phyloP scores from a whole-genome alignment of 2,797 vertebrate genomes.

The Nasua narica region DNA sequence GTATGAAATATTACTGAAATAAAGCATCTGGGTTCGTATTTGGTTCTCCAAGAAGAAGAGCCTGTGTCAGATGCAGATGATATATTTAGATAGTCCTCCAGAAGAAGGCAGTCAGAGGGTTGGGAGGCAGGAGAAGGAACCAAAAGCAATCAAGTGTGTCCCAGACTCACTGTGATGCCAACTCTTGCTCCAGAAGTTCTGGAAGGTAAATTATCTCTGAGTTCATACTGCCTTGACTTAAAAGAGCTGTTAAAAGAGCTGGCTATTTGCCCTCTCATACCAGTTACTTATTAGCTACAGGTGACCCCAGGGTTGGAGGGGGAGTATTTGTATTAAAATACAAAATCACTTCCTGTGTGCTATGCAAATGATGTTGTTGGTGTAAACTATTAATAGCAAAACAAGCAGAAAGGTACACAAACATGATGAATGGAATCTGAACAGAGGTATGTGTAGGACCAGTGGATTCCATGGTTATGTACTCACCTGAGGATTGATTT shows the following conservation, averaged over 20 bases:
- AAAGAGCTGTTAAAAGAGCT: not conserved
- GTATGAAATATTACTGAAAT: not conserved
- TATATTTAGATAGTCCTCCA: not conserved
- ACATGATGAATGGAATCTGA: not conserved
- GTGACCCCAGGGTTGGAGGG: rapidly evolving
- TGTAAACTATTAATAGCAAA: not conserved
- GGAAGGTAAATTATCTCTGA: not conserved
- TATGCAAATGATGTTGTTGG: not conserved
- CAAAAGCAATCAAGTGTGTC: not conserved
- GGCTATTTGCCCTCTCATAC: rapidly evolving
- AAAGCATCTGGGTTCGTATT: not conserved
- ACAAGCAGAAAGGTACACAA: not conserved
- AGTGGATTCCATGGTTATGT: not conserved
- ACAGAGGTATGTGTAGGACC: not conserved
- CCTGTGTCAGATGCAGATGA: not conserved
- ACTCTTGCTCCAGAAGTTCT: not conserved
- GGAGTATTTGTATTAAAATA: not conserved
- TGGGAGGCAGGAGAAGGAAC: not conserved
- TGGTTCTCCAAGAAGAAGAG: not conserved
- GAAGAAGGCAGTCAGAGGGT: not conserved
- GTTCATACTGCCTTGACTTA: not conserved
- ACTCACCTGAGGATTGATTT: not conserved
- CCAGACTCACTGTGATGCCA: not conserved
- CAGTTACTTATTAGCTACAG: not conserved
- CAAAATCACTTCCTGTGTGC: not conserved